A percentile compares a stretch with the other conserved stretches of the same genome.
Conservation (phyloP, 2,797 vertebrate species). For the Alectoris magna region DNA sequence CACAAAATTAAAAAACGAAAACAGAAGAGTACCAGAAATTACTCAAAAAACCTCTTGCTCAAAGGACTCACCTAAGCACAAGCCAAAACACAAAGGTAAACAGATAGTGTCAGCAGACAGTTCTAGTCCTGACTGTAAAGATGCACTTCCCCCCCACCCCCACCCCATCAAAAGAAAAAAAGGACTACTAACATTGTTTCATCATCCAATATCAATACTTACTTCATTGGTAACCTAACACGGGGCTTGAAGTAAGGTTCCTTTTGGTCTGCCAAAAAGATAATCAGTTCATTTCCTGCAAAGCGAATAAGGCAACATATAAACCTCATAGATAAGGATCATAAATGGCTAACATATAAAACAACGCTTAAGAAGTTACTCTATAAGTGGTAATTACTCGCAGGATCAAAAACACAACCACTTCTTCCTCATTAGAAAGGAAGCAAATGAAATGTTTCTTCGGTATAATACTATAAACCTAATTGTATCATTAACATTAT, state of each 20-base stretch:
- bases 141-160: background rate
- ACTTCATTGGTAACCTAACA: conserved; percentile 85
- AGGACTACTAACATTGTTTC: fast-evolving
- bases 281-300: conserved; percentile 89
- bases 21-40: background rate
- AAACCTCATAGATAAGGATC: background rate
- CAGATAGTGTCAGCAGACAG: background rate
- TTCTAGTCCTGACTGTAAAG: background rate
- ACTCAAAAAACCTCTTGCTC: background rate
- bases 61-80: background rate
- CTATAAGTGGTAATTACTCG: background rate
- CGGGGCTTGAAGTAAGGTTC: conserved; percentile 95
- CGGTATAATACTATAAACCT: background rate
- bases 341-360: background rate
- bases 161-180: too few species aligned
- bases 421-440: background rate
- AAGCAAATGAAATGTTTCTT: background rate
- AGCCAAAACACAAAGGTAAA: background rate
- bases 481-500: background rate
- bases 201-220: conserved; percentile 41
- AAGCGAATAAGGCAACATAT: conserved; percentile 47
- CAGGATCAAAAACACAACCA: background rate
- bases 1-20: background rate
- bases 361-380: background rate
- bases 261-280: conserved; percentile 93